Conservation (phyloP, 64 coral and sea anemone genomes). For the Montipora cactus region DNA sequence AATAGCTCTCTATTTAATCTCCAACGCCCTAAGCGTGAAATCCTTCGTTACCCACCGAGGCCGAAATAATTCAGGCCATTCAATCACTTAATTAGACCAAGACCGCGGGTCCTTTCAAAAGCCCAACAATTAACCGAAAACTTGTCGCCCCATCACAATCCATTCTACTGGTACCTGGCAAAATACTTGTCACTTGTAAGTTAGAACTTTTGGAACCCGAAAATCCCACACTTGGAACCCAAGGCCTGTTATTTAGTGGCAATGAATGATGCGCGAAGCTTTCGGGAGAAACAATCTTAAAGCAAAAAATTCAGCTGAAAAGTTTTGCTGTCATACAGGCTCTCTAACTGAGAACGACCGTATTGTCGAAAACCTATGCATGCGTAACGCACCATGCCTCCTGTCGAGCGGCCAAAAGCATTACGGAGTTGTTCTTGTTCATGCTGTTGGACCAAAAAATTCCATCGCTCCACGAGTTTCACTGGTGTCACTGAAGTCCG, state of each 20-base stretch:
- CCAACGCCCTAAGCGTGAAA: background rate
- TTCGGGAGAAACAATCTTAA: background rate
- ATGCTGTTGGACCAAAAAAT: too few relatives aligned
- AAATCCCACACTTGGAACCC: background rate
- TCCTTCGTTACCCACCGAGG: background rate
- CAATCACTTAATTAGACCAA: background rate
- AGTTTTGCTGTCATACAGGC: background rate
- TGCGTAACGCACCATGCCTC: conserved; percentile 25
- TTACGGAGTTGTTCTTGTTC: background rate
- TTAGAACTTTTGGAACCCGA: background rate
- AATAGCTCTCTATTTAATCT: conserved; percentile 1
- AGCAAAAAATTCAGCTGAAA: background rate
- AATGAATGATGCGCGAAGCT: too few relatives aligned
- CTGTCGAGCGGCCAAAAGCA: background rate
- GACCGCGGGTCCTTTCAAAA: background rate
- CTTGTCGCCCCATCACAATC: background rate
- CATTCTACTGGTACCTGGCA: conserved; percentile 8
- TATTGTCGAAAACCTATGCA: background rate
- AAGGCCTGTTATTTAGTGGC: background rate
- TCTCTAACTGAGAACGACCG: background rate
- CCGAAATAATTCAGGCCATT: conserved; percentile 9
- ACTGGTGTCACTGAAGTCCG: too few relatives aligned
- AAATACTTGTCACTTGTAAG: conserved; percentile 6
- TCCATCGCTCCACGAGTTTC: background rate
- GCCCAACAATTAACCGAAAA: background rate